Base-by-base conservation (phyloP, 2,797 vertebrate genomes). In the Coccyzus lansbergi region DNA sequence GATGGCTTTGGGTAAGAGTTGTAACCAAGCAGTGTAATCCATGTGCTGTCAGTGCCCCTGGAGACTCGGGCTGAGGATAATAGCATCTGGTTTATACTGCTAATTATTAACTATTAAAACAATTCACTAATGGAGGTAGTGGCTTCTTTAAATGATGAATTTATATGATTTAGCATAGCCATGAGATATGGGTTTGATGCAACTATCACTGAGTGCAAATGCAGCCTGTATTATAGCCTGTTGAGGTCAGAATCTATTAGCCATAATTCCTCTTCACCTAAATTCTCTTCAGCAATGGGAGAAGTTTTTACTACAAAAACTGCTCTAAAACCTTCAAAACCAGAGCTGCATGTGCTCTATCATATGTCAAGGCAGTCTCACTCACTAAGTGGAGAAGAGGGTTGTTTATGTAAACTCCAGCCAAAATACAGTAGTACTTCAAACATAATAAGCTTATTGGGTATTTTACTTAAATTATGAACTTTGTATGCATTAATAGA, bases 171-270 rank as follows among this genome's bases (percentile, higher is more conserved):
- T 88, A 89, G 71, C 75, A 79, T 68, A 71, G 71, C 92, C 42
- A 71, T 74, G 87, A 90, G 83, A 49, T n/a, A 77, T 26, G 36
- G 77, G 63, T 63, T 84, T 84, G 93, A 92, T 82, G 92, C 80
- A 92, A 88, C 69, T 76, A 70, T 46, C 90, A 69, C 86, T 26
- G 80, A 95, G 87, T 69, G 83, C 80, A 92, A 93, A 92, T 70
- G 72, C 72, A 67, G 63, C 44, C 76, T 94, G 89, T 40, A 2
- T 93, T 96, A 88, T 5, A 89, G 94, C 77, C 83, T 70, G 91
- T 82, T 95, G 95, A 97, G 82, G 94, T 93, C 96, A 97, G 96
- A 96, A 75, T 93, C 86, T 91, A 93, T 95, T 94, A 95, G 62
- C 86, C 22, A 19, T 94, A 87, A 86, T 69, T 86, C 86, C 58